A percentile compares a stretch with the other conserved stretches of the same genome.
These are phyloP conservation scores for Boloria selene DNA, from an alignment of 2,888 invertebrate species.

Conservation along the genomic window DNA sequence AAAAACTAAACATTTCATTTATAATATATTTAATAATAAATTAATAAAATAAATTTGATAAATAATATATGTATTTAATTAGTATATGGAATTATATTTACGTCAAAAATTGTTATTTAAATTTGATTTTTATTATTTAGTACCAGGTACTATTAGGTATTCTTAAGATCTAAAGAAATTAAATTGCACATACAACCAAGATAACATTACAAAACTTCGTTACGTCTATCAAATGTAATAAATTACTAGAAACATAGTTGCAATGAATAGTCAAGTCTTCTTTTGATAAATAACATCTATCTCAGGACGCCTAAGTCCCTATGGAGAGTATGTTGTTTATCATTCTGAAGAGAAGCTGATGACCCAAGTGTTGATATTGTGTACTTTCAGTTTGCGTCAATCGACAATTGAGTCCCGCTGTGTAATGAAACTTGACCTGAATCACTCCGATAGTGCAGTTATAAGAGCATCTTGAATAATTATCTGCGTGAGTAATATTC, in stretches of 20 bases:
- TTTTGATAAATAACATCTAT: slow-evolving; percentile 2
- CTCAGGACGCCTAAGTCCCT: not conserved
- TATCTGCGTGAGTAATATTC: slow-evolving; percentile 38
- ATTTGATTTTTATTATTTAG: no score
- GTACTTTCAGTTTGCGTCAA: slow-evolving; percentile 18
- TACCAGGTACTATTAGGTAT: no score
- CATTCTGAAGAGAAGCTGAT: slow-evolving; percentile 20
- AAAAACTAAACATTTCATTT: no score
- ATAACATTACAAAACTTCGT: no score
- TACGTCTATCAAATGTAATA: no score
- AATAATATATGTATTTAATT: no score
- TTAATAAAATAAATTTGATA: no score
- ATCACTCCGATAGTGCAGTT: slow-evolving; percentile 1
- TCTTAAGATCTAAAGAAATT: no score
- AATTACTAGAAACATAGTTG: not conserved
- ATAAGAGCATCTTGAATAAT: slow-evolving; percentile 35
- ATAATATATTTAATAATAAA: no score
- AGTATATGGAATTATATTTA: no score
- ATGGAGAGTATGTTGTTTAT: slow-evolving; percentile 12
- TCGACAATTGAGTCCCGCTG: not conserved
- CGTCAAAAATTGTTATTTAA: no score
- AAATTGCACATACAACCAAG: no score
- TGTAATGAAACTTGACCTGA: slow-evolving; percentile 15
- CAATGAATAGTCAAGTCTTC: not conserved
- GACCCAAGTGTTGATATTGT: slow-evolving; percentile 16